Evolutionary conservation across 2,113 vertebrate species (phyloP).

Genomic region (Eurypyga helias): DNA sequence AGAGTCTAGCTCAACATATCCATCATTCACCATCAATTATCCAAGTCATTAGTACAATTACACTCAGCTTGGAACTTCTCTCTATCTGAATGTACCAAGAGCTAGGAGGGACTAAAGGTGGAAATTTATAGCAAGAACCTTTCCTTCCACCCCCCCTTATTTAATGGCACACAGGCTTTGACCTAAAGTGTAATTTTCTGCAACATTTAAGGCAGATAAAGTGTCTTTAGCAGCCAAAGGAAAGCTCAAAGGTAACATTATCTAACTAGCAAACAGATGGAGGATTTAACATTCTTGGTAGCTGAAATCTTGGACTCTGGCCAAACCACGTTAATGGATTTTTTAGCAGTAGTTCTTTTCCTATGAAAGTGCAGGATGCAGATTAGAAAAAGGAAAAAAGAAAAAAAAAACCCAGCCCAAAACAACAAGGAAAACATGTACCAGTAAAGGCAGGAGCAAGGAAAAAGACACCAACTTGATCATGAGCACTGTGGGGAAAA

Average conservation of each 20-base stretch:
- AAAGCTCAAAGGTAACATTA: slow-evolving; percentile 77
- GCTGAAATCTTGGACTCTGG: slow-evolving; percentile 59
- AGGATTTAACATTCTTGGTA: slow-evolving; percentile 73
- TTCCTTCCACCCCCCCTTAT: neutral
- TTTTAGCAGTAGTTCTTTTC: slow-evolving; percentile 57
- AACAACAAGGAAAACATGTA: neutral
- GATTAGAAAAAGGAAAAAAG: neutral
- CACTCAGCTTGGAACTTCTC: neutral
- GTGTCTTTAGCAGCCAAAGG: slow-evolving; percentile 70
- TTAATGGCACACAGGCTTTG: slow-evolving; percentile 66
- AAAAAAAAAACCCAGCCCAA: neutral
- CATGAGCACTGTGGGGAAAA: neutral
- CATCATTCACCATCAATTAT: slow-evolving; percentile 69
- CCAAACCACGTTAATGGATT: slow-evolving; percentile 69
- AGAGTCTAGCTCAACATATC: slow-evolving; percentile 61
- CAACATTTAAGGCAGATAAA: slow-evolving; percentile 76
- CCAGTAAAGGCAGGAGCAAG: neutral
- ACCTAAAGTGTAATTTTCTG: slow-evolving; percentile 75
- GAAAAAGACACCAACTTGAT: neutral
- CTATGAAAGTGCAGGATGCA: neutral
- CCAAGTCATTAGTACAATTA: slow-evolving; percentile 64
- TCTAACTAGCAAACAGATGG: slow-evolving; percentile 73
- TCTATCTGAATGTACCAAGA: slow-evolving; percentile 18
- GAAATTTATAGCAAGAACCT: slow-evolving; percentile 55
- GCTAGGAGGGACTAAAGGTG: slow-evolving; percentile 28